Base-by-base conservation (phyloP, 2,888 invertebrate genomes). In the Eustalomyia histrio region DNA sequence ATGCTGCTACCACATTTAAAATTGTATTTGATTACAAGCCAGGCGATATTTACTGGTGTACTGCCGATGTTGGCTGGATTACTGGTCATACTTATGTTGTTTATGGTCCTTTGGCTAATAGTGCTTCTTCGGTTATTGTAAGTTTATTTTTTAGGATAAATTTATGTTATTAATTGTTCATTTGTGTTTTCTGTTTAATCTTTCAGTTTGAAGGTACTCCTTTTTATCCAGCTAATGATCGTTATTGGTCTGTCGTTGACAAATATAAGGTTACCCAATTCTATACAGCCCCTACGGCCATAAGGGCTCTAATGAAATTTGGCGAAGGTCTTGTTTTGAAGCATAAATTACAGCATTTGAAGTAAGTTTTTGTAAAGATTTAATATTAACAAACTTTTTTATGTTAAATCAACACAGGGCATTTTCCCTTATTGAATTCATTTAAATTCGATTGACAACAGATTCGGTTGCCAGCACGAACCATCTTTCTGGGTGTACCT, bases 251-350 rank as follows among this genome's bases (percentile, higher is more conserved):
- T 9, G 92, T 99, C 9, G 93, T 98, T 79, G 96, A 97, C 86
- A 98, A 99, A 89, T 99, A 99, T 91, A 95, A 95, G 91, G 97
- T 99, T 21, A 95, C 94, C 61, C 98, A 98, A 91, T 98, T 99
- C 91, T 99, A 99, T 92, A 99, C 99, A 0, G 99, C 99, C 0
- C 99, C 99, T 0, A 99, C 99, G 4, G 99, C 99, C 16, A 97
- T 99, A 82, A 93, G 99, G 81, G 95, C 99, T 1, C 93, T 99
- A 24, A 98, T 98, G 97, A 98, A 97, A 89, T 97, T 95, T 87
- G 98, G 97, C 0, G 97, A 98, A 84, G 94, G 93, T 16, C 93
- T 94, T 74, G 97, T 99, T 1, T 94, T 93, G 84, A 96, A 94
- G 91, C 95, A 92, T 91, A 89, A 87, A 82, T 84, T 91, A 2